phyloP scores from a whole-genome alignment of 2,888 invertebrate species.

The Leptothorax acervorum region DNA sequence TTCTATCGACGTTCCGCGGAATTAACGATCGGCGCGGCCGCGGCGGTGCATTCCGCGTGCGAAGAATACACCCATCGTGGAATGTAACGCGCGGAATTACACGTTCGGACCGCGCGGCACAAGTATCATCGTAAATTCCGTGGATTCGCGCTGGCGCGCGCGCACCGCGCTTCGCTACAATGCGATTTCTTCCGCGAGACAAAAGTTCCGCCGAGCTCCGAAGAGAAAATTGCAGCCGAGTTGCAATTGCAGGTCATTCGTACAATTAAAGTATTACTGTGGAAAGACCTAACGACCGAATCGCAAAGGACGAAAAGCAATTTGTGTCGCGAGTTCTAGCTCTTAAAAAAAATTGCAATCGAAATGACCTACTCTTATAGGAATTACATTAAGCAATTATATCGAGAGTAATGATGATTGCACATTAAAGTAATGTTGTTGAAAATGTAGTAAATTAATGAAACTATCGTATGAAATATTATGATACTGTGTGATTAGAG shows the following conservation, averaged over 20 bases:
- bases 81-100: constrained; percentile 29
- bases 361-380: constrained; percentile 5
- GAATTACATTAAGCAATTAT: constrained; percentile 20
- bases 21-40: constrained; percentile 1
- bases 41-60: constrained; percentile 1
- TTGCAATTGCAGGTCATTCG: not conserved
- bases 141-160: not conserved
- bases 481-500: not conserved
- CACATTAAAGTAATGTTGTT: constrained; percentile 6
- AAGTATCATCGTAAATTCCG: constrained; percentile 31
- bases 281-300: constrained; percentile 17
- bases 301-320: constrained; percentile 11
- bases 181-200: constrained; percentile 33
- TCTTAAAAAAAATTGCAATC: constrained; percentile 20
- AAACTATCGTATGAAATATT: not conserved
- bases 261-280: constrained; percentile 40
- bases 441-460: constrained; percentile 19
- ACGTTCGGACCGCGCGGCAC: not conserved
- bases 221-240: constrained; percentile 21
- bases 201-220: not conserved
- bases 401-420: constrained; percentile 10
- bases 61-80: constrained; percentile 10
- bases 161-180: constrained; percentile 1
- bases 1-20: not conserved
- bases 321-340: not conserved